phyloP scores from a whole-genome alignment of 2,113 vertebrate species.

The Microcebus ravelobensis region DNA sequence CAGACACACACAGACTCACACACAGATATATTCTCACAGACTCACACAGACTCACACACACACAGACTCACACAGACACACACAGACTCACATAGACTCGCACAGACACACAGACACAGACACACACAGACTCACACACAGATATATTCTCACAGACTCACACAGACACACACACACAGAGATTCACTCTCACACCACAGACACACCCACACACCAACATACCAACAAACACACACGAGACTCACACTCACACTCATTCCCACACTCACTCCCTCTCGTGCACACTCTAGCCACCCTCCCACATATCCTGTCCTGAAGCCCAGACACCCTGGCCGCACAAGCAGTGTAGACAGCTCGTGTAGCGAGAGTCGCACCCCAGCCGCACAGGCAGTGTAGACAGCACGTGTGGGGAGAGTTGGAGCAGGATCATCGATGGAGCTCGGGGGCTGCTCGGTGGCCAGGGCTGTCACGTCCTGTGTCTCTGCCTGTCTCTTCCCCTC shows the following conservation, averaged over 20 bases:
- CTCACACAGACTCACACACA: no score
- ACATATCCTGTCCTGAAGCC: neutral
- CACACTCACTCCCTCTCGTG: neutral
- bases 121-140: no score
- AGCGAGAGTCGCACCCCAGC: neutral
- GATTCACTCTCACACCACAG: no score
- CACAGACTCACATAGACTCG: no score
- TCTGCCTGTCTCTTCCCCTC: neutral
- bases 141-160: no score
- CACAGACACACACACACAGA: neutral
- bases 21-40: no score
- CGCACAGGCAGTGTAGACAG: rapidly evolving
- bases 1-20: no score
- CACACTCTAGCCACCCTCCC: neutral
- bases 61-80: no score
- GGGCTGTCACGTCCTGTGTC: neutral
- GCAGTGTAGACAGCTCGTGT: rapidly evolving
- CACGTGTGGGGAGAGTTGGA: neutral
- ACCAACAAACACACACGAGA: neutral
- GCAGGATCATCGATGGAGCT: no score
- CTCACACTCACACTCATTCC: neutral
- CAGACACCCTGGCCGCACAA: neutral
- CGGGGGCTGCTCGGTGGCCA: rapidly evolving
- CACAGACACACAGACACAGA: no score
- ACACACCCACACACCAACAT: neutral